These are phyloP conservation scores for Brotogeris chrysoptera DNA, from an alignment of 2,797 vertebrate species.

Conservation along the genomic window DNA sequence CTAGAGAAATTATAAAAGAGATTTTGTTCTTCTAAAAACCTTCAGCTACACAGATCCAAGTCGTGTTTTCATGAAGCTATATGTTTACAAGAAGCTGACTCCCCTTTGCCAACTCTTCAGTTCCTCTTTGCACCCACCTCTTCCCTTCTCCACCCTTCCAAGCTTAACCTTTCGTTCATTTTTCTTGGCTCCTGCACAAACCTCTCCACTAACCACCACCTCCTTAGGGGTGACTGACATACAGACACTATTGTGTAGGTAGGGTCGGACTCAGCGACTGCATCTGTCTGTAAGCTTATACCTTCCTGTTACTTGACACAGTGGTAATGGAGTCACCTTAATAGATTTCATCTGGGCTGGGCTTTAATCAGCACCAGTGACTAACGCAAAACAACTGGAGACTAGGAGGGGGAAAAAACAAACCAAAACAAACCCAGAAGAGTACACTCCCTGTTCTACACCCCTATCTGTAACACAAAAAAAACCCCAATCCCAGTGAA, in stretches of 20 bases:
- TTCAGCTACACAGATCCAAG: neutral
- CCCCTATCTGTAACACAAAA: neutral
- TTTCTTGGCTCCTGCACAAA: neutral
- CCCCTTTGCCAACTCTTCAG: neutral
- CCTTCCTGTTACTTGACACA: slow-evolving; percentile 19
- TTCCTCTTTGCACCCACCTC: neutral
- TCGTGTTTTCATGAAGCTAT: neutral
- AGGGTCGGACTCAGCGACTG: neutral
- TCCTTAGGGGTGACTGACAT: neutral
- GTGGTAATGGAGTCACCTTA: neutral
- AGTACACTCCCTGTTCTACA: neutral
- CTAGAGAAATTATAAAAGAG: neutral
- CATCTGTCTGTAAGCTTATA: neutral
- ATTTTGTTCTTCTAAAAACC: neutral
- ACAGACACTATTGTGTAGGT: accelerated
- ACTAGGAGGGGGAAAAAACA: neutral
- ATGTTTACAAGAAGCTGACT: neutral
- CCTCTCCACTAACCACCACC: neutral
- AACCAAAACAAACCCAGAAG: neutral
- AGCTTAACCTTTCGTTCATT: neutral
- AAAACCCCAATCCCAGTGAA: neutral
- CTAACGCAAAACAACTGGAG: neutral
- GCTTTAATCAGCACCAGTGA: slow-evolving; percentile 11
- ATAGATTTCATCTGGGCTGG: slow-evolving; percentile 2
- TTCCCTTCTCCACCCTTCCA: neutral